Evolutionary conservation across 2,113 vertebrate species (phyloP).

Genomic region (Seriola aureovittata): DNA sequence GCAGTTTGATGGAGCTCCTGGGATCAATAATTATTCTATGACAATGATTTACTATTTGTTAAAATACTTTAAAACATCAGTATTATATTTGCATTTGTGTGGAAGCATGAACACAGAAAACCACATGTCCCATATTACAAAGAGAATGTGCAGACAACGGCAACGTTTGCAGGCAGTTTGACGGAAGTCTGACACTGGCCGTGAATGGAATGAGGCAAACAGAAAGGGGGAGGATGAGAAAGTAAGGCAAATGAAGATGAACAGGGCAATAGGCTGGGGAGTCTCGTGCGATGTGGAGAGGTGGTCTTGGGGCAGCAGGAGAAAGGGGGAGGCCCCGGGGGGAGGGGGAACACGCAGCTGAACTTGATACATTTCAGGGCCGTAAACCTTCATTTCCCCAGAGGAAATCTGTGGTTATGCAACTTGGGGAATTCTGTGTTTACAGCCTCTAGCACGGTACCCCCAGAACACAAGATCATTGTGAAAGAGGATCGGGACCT

Average conservation of each 20-base stretch:
- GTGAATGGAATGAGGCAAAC: constrained; percentile 30
- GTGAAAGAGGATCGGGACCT: constrained; percentile 48
- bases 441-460: constrained; percentile 64
- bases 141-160: constrained; percentile 51
- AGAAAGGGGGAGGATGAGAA: constrained; percentile 23
- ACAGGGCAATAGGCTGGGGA: constrained; percentile 46
- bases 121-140: constrained; percentile 59
- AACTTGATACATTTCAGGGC: constrained; percentile 75
- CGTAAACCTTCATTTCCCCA: constrained; percentile 66
- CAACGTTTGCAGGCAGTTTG: constrained; percentile 5
- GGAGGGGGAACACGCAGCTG: constrained; percentile 45
- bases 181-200: constrained; percentile 29
- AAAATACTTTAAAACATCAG: constrained; percentile 34
- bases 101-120: constrained; percentile 51
- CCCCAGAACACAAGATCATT: constrained; percentile 50
- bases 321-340: constrained; percentile 39
- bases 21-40: constrained; percentile 34
- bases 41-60: constrained; percentile 47
- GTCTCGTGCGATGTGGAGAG: constrained; percentile 59
- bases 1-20: constrained; percentile 26
- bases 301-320: constrained; percentile 56
- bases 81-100: constrained; percentile 50
- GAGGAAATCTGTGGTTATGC: constrained; percentile 69
- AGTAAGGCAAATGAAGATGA: constrained; percentile 36
- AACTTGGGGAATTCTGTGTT: constrained; percentile 74